These are phyloP conservation scores for Takifugu flavidus DNA, from an alignment of 2,113 vertebrate genomes.

Conservation along the genomic window DNA sequence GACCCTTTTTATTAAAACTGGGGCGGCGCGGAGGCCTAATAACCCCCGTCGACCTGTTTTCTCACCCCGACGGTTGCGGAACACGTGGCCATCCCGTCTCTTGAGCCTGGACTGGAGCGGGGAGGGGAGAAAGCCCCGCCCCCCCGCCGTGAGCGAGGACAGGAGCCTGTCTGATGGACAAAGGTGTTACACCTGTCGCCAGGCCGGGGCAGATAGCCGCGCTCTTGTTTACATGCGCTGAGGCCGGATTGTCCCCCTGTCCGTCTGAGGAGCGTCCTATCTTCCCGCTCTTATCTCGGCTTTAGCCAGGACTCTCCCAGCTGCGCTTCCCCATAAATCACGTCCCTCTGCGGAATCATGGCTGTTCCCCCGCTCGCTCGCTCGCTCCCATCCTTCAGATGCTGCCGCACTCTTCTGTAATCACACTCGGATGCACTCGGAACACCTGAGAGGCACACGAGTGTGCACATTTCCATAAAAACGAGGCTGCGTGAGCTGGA, in stretches of 20 bases:
- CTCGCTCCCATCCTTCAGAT: neutral
- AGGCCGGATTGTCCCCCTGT: slow-evolving; percentile 57
- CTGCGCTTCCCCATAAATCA: slow-evolving; percentile 38
- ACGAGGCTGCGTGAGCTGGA: neutral
- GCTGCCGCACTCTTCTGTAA: neutral
- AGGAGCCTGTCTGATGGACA: slow-evolving; percentile 26
- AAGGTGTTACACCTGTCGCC: slow-evolving; percentile 46
- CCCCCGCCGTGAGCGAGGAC: too few relatives aligned
- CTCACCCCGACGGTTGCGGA: too few relatives aligned
- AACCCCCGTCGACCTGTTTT: too few relatives aligned
- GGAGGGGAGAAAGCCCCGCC: too few relatives aligned
- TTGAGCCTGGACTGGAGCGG: too few relatives aligned
- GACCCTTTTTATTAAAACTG: too few relatives aligned
- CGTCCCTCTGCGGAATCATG: slow-evolving; percentile 21
- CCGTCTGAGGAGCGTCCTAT: slow-evolving; percentile 50
- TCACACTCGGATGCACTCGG: too few relatives aligned
- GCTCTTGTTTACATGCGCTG: slow-evolving; percentile 54
- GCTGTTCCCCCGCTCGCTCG: slow-evolving; percentile 2
- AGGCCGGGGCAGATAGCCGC: slow-evolving; percentile 25
- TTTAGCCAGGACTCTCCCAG: slow-evolving; percentile 30
- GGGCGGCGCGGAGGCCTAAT: too few relatives aligned
- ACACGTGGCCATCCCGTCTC: too few relatives aligned
- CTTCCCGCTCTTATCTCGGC: slow-evolving; percentile 40
- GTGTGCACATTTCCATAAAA: slow-evolving; percentile 20
- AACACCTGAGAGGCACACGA: neutral